Evolutionary conservation across 1,140 invertebrate genomes (phyloP), one percentile per base, ranked within the genome.

Genomic region (Parapsyche elsis): DNA sequence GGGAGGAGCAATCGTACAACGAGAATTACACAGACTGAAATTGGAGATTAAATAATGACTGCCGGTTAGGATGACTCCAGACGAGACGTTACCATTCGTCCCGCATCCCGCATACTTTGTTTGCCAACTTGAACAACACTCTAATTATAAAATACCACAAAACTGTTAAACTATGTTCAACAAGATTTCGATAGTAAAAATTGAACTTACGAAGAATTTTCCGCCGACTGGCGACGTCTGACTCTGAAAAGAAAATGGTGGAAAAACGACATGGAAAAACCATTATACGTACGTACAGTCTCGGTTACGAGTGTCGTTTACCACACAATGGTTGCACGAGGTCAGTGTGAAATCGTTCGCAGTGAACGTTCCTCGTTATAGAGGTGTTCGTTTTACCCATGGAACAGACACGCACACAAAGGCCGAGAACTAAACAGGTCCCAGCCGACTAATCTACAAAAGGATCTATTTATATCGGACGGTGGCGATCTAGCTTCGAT

Each of bases 401-500:
- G 49, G 49, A 53, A 2, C 49, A 53, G 12, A 53, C 49, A 53
- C 49, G 49, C 49, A 53, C 49, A 14, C 49, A 12, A 53, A 12
- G 12, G 49, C 4, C 12, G 49, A 14, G 16, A 53, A 16, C 9
- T 5, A 9, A 26, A 67, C 19, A 26, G 64, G 64, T 24, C 19
- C 64, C 12, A 64, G 24, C n/a, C 19, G 64, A 24, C 64, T 67
- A 67, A 67, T 67, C 64, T 67, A 26, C 19, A 26, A 26, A 67
- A 67, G 23, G 64, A 67, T 67, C 64, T 67, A 67, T 67, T 67
- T 67, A 67, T 67, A 67, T 67, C 64, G 24, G 21, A 26, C 14
- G 59, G 59, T 23, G 59, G 59, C 14, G 64, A 67, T 53, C 49
- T 16, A 53, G 49, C 16, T 12, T 53, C 64, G 64, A 67, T 67